Evolutionary conservation across 2,113 vertebrate genomes (phyloP).

Genomic region (Porphyrio hochstetteri): DNA sequence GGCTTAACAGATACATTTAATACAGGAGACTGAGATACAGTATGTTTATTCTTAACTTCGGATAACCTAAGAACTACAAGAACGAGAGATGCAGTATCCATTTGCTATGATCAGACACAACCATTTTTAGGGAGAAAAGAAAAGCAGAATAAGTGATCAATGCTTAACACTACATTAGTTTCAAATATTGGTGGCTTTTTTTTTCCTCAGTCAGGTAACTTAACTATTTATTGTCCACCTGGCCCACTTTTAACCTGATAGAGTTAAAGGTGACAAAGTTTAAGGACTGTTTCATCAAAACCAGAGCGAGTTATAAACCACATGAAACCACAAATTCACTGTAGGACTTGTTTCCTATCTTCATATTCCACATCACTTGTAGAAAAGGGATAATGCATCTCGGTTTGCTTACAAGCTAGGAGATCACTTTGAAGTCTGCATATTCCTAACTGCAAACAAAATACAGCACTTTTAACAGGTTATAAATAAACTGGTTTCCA

Average conservation of each 20-base stretch:
- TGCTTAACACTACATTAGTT: constrained; percentile 36
- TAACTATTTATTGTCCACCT: constrained; percentile 5
- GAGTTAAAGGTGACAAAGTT: constrained; percentile 57
- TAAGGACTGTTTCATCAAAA: constrained; percentile 59
- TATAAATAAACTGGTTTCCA: constrained; percentile 85
- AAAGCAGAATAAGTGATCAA: constrained; percentile 43
- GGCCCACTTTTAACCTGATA: constrained; percentile 53
- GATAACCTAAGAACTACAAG: constrained; percentile 76
- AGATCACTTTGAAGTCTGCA: constrained; percentile 77
- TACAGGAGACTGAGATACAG: constrained; percentile 76
- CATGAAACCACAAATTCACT: constrained; percentile 37
- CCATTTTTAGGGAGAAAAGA: constrained; percentile 39
- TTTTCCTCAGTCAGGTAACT: constrained; percentile 21
- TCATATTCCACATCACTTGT: constrained; percentile 56
- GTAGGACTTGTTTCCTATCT: constrained; percentile 28
- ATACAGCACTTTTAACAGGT: constrained; percentile 80
- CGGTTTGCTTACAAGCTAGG: constrained; percentile 81
- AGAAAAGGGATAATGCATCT: constrained; percentile 83
- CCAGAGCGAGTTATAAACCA: constrained; percentile 41
- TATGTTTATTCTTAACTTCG: constrained; percentile 75
- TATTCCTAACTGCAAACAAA: constrained; percentile 83
- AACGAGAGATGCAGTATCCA: constrained; percentile 79
- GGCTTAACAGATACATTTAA: constrained; percentile 73
- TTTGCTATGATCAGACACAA: constrained; percentile 73
- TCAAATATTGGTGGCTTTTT: background rate